A percentile compares a stretch with the other conserved stretches of the same genome.
phyloP scores from a whole-genome alignment of 1,140 invertebrate species.

The Zaprionus capensis region DNA sequence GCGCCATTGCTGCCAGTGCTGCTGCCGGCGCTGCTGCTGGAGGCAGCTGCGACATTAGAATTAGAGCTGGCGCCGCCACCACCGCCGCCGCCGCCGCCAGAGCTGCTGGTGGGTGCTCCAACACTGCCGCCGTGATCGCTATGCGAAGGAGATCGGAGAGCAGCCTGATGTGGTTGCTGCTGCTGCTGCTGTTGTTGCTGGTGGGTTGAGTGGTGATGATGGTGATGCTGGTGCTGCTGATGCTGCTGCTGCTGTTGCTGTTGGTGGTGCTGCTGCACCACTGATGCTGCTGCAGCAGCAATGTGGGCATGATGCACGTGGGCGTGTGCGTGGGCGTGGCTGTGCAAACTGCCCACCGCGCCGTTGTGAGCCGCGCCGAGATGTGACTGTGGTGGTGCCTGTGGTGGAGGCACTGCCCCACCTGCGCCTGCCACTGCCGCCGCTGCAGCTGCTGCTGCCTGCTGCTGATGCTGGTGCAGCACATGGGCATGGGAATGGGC shows the following conservation, averaged over 20 bases:
- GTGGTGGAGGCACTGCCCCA: constrained; percentile 31
- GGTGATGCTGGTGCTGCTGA: constrained; percentile 68
- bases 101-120: constrained; percentile 62
- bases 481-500: constrained; percentile 66
- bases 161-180: constrained; percentile 67
- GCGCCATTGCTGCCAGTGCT: constrained; percentile 69
- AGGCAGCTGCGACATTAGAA: constrained; percentile 79
- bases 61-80: constrained; percentile 44
- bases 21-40: constrained; percentile 83
- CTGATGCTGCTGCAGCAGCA: constrained; percentile 61
- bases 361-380: constrained; percentile 49
- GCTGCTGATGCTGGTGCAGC: constrained; percentile 60
- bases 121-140: constrained; percentile 64
- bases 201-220: constrained; percentile 33
- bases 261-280: constrained; percentile 63
- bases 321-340: constrained; percentile 51
- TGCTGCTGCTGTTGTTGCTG: constrained; percentile 40
- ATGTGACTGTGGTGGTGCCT: constrained; percentile 48
- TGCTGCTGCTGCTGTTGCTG: constrained; percentile 67
- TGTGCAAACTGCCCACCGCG: constrained; percentile 41
- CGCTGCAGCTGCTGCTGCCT: constrained; percentile 37
- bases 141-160: constrained; percentile 64
- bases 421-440: constrained; percentile 31
- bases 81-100: constrained; percentile 20
- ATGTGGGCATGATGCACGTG: constrained; percentile 63